Evolutionary conservation across 1,140 invertebrate genomes (phyloP), one percentile per base, ranked within the genome.

Genomic region (Pararge aegeria): DNA sequence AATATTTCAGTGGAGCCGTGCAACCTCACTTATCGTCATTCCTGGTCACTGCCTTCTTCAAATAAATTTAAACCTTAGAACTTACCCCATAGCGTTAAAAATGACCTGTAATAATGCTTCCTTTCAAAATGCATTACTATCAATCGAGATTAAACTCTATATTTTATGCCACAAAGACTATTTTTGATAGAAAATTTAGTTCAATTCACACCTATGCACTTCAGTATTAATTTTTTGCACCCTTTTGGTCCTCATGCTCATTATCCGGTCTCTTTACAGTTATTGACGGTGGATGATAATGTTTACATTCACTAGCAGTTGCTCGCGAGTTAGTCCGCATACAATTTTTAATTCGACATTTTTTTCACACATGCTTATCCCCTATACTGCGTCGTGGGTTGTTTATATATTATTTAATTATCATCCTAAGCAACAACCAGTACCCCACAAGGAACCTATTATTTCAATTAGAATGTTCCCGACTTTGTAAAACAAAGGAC

Each of bases 191-290:
- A 4, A 30, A 10, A 30, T 1, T 10, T 10, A 1, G 9, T n/a
- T 34, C 74, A 75, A 75, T 80, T 82, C 77, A 61, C 74, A 80
- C 76, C 78, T 78, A 75, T 34, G 30, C 70, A 78, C 70, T 49
- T 56, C 73, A 64, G 73, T 78, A 83, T 85, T 78, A 77, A 24
- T 70, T 81, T 83, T 80, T 78, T 71, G 62, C 71, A 74, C 71
- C 73, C 73, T 74, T 85, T 85, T 81, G 81, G 78, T 84, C 78
- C 73, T 84, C 82, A 84, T 84, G 80, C 80, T 82, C 81, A 82
- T 84, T 82, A 82, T 67, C 78, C 81, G 82, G 82, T 84, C 81
- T 73, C 76, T 84, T 68, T 75, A 70, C 73, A 79, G 79, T 79
- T 83, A 83, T 56, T 56, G 54, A 68, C 70, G 73, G 69, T 72